A percentile compares a stretch with the other conserved stretches of the same genome.
Conservation (phyloP, 2,113 vertebrate genomes). For the Sprattus sprattus region DNA sequence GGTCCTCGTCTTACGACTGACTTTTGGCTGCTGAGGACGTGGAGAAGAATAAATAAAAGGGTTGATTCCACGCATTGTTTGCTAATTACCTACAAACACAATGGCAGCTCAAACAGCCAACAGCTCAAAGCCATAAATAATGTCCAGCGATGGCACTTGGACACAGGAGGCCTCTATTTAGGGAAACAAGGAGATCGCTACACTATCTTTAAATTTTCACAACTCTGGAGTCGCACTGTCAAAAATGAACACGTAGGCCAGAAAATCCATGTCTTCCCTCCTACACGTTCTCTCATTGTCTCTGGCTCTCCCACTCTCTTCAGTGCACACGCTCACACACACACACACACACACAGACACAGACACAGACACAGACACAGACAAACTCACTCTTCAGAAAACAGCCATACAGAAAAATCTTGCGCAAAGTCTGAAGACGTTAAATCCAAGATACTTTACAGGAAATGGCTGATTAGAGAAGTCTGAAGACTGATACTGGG, state of each 20-base stretch:
- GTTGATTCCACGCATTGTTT: slow-evolving; percentile 21
- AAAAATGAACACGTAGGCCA: slow-evolving; percentile 19
- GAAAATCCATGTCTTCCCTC: slow-evolving; percentile 28
- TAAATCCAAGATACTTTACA: not conserved
- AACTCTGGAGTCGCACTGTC: slow-evolving; percentile 18
- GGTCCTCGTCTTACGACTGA: not conserved
- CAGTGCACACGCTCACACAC: not conserved
- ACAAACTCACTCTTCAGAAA: not conserved
- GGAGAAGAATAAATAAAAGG: not conserved
- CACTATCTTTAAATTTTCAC: slow-evolving; percentile 51
- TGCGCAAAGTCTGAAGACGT: not conserved
- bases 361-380: not conserved
- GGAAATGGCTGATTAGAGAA: not conserved
- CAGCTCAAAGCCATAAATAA: slow-evolving; percentile 30
- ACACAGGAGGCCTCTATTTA: slow-evolving; percentile 41
- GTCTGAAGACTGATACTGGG: too few relatives aligned
- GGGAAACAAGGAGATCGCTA: slow-evolving; percentile 39
- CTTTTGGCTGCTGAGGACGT: not conserved
- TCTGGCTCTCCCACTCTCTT: not conserved
- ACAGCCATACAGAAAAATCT: not conserved
- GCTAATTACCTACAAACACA: slow-evolving; percentile 35
- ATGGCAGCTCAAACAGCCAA: slow-evolving; percentile 33
- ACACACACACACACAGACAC: not conserved
- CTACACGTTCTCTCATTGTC: slow-evolving; percentile 31
- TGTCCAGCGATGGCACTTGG: slow-evolving; percentile 31